Conservation (phyloP, 1,140 invertebrate species). For the Camponotus pennsylvanicus region DNA sequence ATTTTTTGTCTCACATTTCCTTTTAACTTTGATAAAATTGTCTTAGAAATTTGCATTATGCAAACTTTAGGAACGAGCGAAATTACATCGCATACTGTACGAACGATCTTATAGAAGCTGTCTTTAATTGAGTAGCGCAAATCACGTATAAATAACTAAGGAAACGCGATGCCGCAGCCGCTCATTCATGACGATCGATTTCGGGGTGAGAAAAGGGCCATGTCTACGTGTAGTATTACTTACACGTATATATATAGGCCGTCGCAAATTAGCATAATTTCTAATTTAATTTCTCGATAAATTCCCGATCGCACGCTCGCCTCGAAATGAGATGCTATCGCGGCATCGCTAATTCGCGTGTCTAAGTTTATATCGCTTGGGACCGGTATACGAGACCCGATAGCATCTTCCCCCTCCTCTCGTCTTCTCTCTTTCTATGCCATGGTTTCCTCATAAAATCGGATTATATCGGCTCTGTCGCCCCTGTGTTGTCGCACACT, state of each 20-base stretch:
- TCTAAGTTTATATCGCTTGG: constrained; percentile 83
- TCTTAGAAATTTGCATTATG: not conserved
- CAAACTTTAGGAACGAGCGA: not conserved
- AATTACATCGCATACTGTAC: constrained; percentile 28
- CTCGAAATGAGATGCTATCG: constrained; percentile 80
- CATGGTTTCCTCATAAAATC: constrained; percentile 79
- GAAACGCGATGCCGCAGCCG: constrained; percentile 50
- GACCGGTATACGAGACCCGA: constrained; percentile 70
- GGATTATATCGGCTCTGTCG: constrained; percentile 74
- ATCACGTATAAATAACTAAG: constrained; percentile 54
- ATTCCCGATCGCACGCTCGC: constrained; percentile 74
- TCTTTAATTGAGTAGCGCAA: constrained; percentile 52
- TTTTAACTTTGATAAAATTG: no score
- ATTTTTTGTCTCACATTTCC: no score
- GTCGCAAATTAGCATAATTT: constrained; percentile 81
- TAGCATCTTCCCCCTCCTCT: constrained; percentile 75
- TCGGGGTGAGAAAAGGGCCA: not conserved
- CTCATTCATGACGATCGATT: constrained; percentile 51
- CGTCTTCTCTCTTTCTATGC: constrained; percentile 22
- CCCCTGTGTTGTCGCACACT: constrained; percentile 71
- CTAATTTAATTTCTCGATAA: constrained; percentile 84
- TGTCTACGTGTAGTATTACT: not conserved
- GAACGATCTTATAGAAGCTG: constrained; percentile 2
- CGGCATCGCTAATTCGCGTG: constrained; percentile 82
- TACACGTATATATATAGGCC: constrained; percentile 18